These are phyloP conservation scores for Meiosimyza platycephala DNA, from an alignment of 2,888 invertebrate genomes.

Conservation along the genomic window DNA sequence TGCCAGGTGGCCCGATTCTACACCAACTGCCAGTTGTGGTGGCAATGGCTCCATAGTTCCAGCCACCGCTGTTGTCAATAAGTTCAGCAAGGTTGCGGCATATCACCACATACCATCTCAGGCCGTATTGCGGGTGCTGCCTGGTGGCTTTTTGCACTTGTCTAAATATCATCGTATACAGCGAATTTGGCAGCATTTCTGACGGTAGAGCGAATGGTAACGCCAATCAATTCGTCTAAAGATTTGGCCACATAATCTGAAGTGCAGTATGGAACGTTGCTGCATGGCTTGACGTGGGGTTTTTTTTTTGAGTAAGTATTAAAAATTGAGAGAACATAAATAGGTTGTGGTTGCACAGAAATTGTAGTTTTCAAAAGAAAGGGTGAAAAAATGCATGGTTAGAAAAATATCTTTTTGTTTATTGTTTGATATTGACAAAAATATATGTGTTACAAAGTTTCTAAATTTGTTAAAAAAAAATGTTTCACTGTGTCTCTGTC, in stretches of 20 bases:
- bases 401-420: background rate
- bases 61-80: conserved; percentile 81
- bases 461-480: too few species aligned
- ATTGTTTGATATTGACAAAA: background rate
- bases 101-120: conserved; percentile 84
- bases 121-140: conserved; percentile 94
- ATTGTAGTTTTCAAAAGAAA: too few species aligned
- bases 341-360: background rate
- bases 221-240: conserved; percentile 93
- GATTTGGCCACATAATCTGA: conserved; percentile 92
- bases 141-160: conserved; percentile 99
- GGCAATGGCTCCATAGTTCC: conserved; percentile 41
- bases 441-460: too few species aligned
- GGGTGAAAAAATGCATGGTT: too few species aligned
- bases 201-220: conserved; percentile 96
- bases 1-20: too few species aligned
- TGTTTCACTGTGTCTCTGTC: background rate
- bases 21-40: background rate
- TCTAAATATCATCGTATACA: conserved; percentile 97
- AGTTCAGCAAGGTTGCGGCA: conserved; percentile 98
- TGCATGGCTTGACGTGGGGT: conserved; percentile 85
- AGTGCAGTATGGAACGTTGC: conserved; percentile 89
- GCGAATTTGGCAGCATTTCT: conserved; percentile 98
- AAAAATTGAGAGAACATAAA: background rate
- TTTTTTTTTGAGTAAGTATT: too few species aligned